phyloP scores from a whole-genome alignment of 2,113 vertebrate species.

The Alligator sinensis region DNA sequence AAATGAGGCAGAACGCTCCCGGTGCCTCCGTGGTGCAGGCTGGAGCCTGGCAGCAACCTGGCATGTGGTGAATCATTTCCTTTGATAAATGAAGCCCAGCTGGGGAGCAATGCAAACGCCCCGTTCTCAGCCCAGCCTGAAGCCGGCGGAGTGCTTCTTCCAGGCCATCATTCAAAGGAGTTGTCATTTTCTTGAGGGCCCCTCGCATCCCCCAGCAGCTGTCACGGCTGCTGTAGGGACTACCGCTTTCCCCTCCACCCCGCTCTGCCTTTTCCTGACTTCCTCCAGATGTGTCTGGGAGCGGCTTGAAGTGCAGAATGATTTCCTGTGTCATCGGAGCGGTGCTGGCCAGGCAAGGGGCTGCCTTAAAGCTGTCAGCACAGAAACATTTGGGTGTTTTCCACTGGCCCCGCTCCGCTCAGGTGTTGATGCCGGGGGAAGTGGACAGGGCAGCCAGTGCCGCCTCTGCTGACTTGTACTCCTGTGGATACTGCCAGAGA shows the following conservation, averaged over 20 bases:
- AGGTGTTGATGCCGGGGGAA: not conserved
- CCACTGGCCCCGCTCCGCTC: not conserved
- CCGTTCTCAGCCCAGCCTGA: accelerated
- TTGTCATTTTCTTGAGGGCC: not conserved
- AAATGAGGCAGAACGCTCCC: not conserved
- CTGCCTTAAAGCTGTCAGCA: not conserved
- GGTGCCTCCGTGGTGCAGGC: not conserved
- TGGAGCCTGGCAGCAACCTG: not conserved
- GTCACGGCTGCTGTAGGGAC: not conserved
- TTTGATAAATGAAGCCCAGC: not conserved
- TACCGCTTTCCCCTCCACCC: not conserved
- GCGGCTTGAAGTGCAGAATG: not conserved
- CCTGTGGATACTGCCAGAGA: not conserved
- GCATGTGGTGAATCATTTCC: accelerated
- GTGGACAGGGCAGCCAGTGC: not conserved
- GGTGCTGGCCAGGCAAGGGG: not conserved
- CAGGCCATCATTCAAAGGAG: not conserved
- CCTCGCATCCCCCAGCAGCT: no score
- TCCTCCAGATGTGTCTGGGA: constrained; percentile 52
- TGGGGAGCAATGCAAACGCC: accelerated
- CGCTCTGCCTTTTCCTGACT: accelerated
- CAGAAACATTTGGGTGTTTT: not conserved
- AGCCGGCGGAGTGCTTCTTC: not conserved
- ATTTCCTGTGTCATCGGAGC: not conserved
- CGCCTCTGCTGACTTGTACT: not conserved